Conservation (phyloP, 2,113 vertebrate species). For the Erythrocebus patas region DNA sequence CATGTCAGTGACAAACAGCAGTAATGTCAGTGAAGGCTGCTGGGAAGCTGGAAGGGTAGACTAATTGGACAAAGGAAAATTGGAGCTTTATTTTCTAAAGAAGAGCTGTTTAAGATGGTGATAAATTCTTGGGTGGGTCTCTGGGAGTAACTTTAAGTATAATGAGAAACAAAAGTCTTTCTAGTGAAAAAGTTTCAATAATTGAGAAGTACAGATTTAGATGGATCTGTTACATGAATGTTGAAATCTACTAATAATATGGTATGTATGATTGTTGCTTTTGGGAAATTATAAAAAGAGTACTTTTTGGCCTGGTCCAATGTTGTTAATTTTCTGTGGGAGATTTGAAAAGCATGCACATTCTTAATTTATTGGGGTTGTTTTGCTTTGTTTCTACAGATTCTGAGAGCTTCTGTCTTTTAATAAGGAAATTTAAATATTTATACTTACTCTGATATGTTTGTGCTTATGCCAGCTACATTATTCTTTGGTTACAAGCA, state of each 20-base stretch:
- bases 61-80: neutral
- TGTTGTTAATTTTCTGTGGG: neutral
- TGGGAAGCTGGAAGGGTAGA: neutral
- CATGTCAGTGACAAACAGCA: neutral
- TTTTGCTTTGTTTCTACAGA: slow-evolving; percentile 8
- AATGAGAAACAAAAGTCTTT: neutral
- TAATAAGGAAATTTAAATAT: slow-evolving; percentile 28
- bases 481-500: neutral
- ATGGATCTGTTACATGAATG: neutral
- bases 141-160: neutral
- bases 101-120: neutral
- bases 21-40: neutral
- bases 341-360: neutral
- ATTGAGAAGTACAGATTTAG: neutral
- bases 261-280: neutral
- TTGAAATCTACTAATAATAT: neutral
- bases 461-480: neutral
- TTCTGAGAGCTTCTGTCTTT: neutral
- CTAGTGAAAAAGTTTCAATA: neutral
- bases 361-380: neutral
- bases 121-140: neutral
- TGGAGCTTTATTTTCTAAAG: neutral
- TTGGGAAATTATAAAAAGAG: neutral
- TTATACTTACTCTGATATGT: neutral
- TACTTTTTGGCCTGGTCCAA: neutral